phyloP scores from a whole-genome alignment of 2,113 vertebrate species.

The Cygnus atratus region DNA sequence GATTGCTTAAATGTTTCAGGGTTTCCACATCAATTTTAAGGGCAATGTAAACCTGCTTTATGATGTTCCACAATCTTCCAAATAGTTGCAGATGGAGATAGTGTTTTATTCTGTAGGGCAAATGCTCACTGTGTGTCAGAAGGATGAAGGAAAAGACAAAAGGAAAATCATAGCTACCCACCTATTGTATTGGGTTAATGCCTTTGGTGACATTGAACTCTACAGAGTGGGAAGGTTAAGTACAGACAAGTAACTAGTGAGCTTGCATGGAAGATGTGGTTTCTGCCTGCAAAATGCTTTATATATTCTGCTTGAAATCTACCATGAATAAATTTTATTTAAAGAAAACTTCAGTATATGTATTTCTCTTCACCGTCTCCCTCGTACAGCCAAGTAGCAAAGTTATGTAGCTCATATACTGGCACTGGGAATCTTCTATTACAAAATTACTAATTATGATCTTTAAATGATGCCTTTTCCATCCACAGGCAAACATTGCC shows the following conservation, averaged over 20 bases:
- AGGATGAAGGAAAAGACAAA: background rate
- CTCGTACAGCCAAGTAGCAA: background rate
- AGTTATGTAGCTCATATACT: background rate
- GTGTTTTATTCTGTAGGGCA: background rate
- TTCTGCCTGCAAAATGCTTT: background rate
- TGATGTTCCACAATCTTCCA: background rate
- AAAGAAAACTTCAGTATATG: background rate
- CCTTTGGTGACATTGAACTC: background rate
- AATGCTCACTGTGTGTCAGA: background rate
- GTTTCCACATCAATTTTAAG: background rate
- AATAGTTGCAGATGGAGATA: background rate
- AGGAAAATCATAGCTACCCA: rapidly evolving
- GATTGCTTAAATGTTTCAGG: background rate
- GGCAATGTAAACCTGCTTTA: background rate
- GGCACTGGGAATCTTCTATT: background rate
- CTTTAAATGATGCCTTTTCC: background rate
- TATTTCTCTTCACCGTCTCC: background rate
- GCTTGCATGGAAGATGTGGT: background rate
- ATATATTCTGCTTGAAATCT: background rate
- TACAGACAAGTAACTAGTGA: background rate
- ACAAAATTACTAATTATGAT: background rate
- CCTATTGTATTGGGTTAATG: background rate
- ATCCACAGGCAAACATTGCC: background rate
- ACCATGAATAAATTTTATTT: too few species aligned
- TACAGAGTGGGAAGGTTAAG: background rate